Percentiles rank a stretch among this genome's conserved stretches.
phyloP scores from a whole-genome alignment of 1,140 invertebrate species.

The Ceratina australensis region DNA sequence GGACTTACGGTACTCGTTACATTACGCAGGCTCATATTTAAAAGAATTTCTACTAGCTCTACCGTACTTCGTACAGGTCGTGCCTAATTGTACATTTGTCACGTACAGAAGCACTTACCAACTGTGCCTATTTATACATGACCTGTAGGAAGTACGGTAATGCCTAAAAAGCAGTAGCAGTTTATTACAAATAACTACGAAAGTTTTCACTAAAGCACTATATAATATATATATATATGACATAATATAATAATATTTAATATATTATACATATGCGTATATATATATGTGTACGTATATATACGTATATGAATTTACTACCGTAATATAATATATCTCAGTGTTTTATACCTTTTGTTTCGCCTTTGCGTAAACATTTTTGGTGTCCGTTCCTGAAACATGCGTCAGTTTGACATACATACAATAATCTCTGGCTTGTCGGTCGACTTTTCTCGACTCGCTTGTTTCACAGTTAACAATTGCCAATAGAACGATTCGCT shows the following conservation, averaged over 20 bases:
- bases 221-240: slow-evolving; percentile 26
- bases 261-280: background rate
- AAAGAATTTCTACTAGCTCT: slow-evolving; percentile 59
- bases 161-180: slow-evolving; percentile 62
- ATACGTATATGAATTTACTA: slow-evolving; percentile 33
- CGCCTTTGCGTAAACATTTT: slow-evolving; percentile 72
- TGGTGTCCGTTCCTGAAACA: slow-evolving; percentile 70
- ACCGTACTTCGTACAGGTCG: slow-evolving; percentile 66
- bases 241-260: slow-evolving; percentile 40
- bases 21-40: slow-evolving; percentile 51
- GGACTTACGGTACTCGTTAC: slow-evolving; percentile 52
- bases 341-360: slow-evolving; percentile 71
- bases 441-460: slow-evolving; percentile 10
- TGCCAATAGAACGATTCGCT: background rate
- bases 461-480: background rate
- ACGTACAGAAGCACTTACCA: slow-evolving; percentile 62
- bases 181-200: slow-evolving; percentile 57
- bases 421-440: background rate
- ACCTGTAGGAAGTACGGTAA: slow-evolving; percentile 67
- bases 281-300: slow-evolving; percentile 15
- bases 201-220: slow-evolving; percentile 40
- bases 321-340: slow-evolving; percentile 38
- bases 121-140: slow-evolving; percentile 63
- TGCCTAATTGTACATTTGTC: slow-evolving; percentile 60
- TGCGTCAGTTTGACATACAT: slow-evolving; percentile 34